These are phyloP conservation scores for Anagyrus pseudococci DNA, from an alignment of 2,888 invertebrate species.

Conservation along the genomic window DNA sequence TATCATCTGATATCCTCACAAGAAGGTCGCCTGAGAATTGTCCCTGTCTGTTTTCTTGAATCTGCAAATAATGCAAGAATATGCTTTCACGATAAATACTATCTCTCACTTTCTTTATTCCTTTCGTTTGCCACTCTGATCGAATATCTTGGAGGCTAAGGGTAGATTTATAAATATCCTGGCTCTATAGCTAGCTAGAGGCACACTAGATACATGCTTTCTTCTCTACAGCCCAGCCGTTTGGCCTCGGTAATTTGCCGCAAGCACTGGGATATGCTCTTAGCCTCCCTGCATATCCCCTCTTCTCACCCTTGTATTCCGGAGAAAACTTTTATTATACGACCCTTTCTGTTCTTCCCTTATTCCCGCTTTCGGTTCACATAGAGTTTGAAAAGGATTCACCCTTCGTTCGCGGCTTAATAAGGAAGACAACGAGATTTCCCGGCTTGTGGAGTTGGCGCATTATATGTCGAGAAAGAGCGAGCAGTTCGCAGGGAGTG, in stretches of 20 bases:
- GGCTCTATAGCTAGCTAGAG: too few species aligned
- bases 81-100: too few species aligned
- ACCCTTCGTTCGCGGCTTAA: constrained; percentile 43
- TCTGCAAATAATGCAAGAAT: too few species aligned
- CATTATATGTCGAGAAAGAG: constrained; percentile 28
- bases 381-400: constrained; percentile 36
- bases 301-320: not conserved
- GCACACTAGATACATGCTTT: too few species aligned
- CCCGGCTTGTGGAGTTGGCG: constrained; percentile 36
- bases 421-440: constrained; percentile 54
- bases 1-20: too few species aligned
- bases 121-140: too few species aligned
- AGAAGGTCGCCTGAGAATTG: too few species aligned
- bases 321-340: constrained; percentile 35
- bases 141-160: too few species aligned
- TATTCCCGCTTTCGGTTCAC: constrained; percentile 1
- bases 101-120: too few species aligned
- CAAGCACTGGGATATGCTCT: constrained; percentile 21
- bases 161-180: too few species aligned
- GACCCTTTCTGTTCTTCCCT: not conserved
- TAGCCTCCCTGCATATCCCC: not conserved
- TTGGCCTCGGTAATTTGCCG: constrained; percentile 26
- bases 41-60: too few species aligned
- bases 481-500: constrained; percentile 9
- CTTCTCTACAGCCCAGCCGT: too few species aligned